Evolutionary conservation across 2,888 invertebrate genomes (phyloP).

Genomic region (Drosophila nigricruria): DNA sequence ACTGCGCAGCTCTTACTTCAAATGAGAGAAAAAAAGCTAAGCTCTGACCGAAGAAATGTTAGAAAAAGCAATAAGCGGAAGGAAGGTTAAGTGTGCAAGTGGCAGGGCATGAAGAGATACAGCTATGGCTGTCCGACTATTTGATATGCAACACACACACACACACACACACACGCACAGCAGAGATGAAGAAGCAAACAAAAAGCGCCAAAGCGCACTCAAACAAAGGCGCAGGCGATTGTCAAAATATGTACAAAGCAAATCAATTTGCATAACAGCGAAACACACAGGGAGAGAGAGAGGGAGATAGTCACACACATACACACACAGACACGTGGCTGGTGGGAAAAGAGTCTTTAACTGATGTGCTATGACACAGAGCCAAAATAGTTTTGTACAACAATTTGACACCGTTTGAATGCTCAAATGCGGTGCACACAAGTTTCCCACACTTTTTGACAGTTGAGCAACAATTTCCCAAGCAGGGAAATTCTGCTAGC

Average conservation of each 20-base stretch:
- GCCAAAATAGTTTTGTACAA: constrained; percentile 64
- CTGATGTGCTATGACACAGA: constrained; percentile 33
- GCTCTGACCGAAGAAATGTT: constrained; percentile 50
- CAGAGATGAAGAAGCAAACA: constrained; percentile 40
- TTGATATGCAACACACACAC: constrained; percentile 47
- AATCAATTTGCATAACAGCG: constrained; percentile 80
- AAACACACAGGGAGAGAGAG: constrained; percentile 21
- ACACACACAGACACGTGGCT: constrained; percentile 37
- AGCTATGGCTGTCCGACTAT: constrained; percentile 32
- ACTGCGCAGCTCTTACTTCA: constrained; percentile 23
- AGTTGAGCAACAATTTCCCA: constrained; percentile 15
- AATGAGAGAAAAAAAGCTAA: constrained; percentile 35
- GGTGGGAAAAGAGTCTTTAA: constrained; percentile 63
- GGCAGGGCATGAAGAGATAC: constrained; percentile 39
- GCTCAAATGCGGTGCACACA: constrained; percentile 26
- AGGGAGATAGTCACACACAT: constrained; percentile 7
- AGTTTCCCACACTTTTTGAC: constrained; percentile 57
- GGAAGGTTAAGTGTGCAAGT: constrained; percentile 58
- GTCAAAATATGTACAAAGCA: constrained; percentile 67
- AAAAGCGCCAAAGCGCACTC: constrained; percentile 39
- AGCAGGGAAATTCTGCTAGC: constrained; percentile 20
- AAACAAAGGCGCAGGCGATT: constrained; percentile 61
- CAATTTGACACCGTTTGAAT: constrained; percentile 70
- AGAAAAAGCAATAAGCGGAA: constrained; percentile 72
- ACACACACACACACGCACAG: constrained; percentile 24